phyloP scores from a whole-genome alignment of 2,888 invertebrate genomes.

The Callinectes sapidus region DNA sequence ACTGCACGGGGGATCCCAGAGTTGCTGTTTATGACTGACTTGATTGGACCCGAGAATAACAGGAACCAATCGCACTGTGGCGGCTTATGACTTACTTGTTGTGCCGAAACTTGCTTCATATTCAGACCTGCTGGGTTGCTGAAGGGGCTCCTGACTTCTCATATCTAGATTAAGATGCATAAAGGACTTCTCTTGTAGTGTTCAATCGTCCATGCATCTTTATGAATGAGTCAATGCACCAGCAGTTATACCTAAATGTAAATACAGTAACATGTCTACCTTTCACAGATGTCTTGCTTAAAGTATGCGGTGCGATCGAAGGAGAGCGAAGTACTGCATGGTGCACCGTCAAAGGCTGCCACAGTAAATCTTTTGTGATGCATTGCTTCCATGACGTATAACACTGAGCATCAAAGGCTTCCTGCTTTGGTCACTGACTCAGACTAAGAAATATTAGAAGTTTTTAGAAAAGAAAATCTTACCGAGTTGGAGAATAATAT shows the following conservation, averaged over 20 bases:
- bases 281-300: neutral
- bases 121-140: neutral
- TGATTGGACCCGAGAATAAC: neutral
- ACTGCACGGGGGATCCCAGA: neutral
- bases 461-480: neutral
- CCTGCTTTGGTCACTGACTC: neutral
- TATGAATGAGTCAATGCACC: neutral
- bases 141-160: neutral
- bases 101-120: neutral
- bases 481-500: neutral
- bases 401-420: neutral
- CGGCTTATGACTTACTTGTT: neutral
- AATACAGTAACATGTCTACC: neutral
- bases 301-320: neutral
- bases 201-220: neutral
- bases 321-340: neutral
- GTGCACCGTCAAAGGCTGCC: neutral
- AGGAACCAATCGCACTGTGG: neutral
- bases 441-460: neutral
- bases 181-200: neutral
- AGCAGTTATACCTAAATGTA: neutral
- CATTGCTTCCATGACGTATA: neutral
- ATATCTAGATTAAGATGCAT: too few species aligned
- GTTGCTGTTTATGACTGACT: neutral
- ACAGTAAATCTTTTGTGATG: neutral